Evolutionary conservation across 2,113 vertebrate species (phyloP).

Genomic region (Ranitomeya variabilis): DNA sequence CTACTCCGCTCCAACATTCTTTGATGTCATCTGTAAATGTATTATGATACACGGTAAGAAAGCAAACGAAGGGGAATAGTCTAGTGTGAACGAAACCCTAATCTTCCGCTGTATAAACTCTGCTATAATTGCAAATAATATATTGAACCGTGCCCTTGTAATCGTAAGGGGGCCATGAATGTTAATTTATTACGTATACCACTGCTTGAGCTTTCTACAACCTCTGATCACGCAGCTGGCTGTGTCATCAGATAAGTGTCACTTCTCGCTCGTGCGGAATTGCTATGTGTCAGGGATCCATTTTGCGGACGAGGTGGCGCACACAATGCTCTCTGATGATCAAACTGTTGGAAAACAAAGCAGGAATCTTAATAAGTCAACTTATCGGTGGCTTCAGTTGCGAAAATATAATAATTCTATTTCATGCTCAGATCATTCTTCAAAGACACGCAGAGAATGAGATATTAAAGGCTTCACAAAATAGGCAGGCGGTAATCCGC

Average conservation of each 20-base stretch:
- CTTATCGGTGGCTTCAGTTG: constrained; percentile 47
- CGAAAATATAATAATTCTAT: constrained; percentile 48
- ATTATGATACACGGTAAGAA: background rate
- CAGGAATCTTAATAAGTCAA: constrained; percentile 45
- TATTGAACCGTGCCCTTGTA: background rate
- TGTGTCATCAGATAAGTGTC: constrained; percentile 39
- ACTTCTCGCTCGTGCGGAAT: background rate
- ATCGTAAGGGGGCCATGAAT: background rate
- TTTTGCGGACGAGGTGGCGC: background rate
- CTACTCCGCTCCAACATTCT: background rate
- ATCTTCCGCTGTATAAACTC: background rate
- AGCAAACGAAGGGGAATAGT: background rate
- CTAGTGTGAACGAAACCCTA: background rate
- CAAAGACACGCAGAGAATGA: constrained; percentile 53
- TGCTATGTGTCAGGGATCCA: constrained; percentile 6
- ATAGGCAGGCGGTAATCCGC: constrained; percentile 48
- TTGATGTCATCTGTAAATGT: background rate
- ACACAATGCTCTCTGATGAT: constrained; percentile 9
- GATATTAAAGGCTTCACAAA: constrained; percentile 53
- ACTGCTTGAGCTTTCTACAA: background rate
- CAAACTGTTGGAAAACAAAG: constrained; percentile 46
- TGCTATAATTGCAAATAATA: background rate
- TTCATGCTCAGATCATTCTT: constrained; percentile 56
- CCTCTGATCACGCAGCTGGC: constrained; percentile 23
- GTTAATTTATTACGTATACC: background rate